A percentile compares a stretch with the other conserved stretches of the same genome.
Conservation (phyloP, 2,888 invertebrate genomes). For the Phytoseiulus persimilis region DNA sequence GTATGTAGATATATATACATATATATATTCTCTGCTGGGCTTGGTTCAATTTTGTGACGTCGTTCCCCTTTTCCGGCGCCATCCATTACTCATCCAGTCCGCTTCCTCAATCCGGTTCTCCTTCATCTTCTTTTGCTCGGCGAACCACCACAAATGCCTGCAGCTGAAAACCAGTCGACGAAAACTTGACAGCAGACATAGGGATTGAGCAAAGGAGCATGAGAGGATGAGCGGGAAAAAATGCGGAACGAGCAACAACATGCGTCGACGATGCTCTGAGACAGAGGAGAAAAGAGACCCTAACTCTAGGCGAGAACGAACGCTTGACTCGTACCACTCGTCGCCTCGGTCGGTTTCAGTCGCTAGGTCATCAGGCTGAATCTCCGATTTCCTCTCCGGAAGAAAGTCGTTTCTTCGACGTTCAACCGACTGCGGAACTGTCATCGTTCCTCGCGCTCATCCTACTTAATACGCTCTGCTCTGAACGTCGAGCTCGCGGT, state of each 20-base stretch:
- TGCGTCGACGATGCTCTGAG: neutral
- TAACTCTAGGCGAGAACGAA: neutral
- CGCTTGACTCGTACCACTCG: neutral
- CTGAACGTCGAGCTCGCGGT: neutral
- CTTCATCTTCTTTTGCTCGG: neutral
- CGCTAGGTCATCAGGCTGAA: neutral
- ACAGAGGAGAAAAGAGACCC: neutral
- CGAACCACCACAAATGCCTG: neutral
- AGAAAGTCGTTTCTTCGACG: neutral
- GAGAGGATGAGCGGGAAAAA: neutral
- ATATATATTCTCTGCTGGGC: neutral
- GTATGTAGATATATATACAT: neutral
- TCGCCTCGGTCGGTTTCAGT: neutral
- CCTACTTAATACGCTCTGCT: neutral
- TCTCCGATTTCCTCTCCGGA: neutral
- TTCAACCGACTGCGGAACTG: neutral
- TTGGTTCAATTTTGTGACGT: constrained; percentile 36
- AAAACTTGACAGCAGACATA: neutral
- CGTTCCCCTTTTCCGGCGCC: neutral
- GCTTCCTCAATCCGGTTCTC: constrained; percentile 15
- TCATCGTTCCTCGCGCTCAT: neutral
- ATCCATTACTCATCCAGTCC: constrained; percentile 36
- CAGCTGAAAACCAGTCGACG: constrained; percentile 35
- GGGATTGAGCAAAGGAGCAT: too few relatives aligned
- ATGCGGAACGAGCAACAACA: neutral